Conservation (phyloP, 2,113 vertebrate species). For the Albula glossodonta region DNA sequence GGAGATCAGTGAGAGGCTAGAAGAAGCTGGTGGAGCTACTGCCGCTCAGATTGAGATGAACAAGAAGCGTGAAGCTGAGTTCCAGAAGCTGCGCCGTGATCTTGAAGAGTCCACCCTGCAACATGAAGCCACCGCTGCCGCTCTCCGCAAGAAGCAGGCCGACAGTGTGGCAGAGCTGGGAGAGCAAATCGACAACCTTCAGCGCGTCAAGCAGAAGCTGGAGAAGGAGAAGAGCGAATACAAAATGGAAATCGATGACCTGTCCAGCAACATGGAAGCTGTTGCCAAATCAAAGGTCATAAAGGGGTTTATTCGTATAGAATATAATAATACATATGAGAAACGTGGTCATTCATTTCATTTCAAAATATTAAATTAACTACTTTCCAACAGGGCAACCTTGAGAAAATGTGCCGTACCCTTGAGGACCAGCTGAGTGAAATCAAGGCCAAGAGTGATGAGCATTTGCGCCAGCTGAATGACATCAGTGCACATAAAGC, state of each 20-base stretch:
- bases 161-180: constrained; percentile 84
- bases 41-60: constrained; percentile 86
- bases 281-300: constrained; percentile 79
- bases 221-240: constrained; percentile 91
- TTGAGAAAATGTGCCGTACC: constrained; percentile 86
- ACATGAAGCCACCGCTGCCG: constrained; percentile 74
- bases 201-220: constrained; percentile 87
- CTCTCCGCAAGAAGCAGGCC: constrained; percentile 80
- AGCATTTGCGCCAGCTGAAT: constrained; percentile 81
- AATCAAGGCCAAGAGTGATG: constrained; percentile 81
- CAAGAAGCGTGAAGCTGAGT: constrained; percentile 89
- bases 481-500: constrained; percentile 77
- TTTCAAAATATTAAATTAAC: background rate
- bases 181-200: constrained; percentile 88
- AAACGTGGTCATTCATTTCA: background rate
- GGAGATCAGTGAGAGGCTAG: constrained; percentile 76
- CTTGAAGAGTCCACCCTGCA: constrained; percentile 77
- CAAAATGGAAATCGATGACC: constrained; percentile 89
- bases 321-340: background rate
- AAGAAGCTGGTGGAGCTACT: constrained; percentile 86
- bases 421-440: constrained; percentile 90
- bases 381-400: constrained; percentile 68
- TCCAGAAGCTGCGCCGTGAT: constrained; percentile 79
- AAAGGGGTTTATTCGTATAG: background rate
- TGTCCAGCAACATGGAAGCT: constrained; percentile 80